Evolutionary conservation across 2,888 invertebrate genomes (phyloP).

Genomic region (Stegana nigrithorax): DNA sequence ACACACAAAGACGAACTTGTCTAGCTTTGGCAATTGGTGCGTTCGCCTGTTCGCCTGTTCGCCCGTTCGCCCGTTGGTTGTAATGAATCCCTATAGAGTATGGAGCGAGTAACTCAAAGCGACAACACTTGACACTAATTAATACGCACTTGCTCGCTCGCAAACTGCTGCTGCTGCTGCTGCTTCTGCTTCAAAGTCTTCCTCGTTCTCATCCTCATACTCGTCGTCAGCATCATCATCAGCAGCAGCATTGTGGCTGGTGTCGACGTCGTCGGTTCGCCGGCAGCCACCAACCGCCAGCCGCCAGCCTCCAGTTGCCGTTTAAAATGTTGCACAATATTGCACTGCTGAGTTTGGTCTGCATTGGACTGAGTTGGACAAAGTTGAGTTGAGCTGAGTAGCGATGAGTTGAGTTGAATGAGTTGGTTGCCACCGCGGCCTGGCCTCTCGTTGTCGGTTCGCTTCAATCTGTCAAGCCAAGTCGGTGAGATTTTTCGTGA

Average conservation of each 20-base stretch:
- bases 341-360: no score
- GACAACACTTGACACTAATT: conserved; percentile 64
- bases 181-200: no score
- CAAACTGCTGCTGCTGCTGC: neutral
- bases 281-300: no score
- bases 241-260: neutral
- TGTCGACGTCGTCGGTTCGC: neutral
- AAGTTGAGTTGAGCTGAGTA: no score
- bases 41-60: no score
- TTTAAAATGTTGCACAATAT: neutral
- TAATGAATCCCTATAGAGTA: conserved; percentile 13
- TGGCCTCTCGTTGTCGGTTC: neutral
- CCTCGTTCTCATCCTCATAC: no score
- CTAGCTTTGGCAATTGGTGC: conserved; percentile 3
- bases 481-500: conserved; percentile 2
- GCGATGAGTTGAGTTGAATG: neutral
- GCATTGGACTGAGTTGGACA: no score
- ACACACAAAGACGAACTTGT: neutral
- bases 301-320: no score
- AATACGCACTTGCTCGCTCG: conserved; percentile 50
- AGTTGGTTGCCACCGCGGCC: neutral
- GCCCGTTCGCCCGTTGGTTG: neutral
- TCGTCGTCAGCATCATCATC: no score
- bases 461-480: conserved; percentile 13
- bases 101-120: conserved; percentile 18